phyloP scores from a whole-genome alignment of 2,888 invertebrate species.

The Dorcus hopei region DNA sequence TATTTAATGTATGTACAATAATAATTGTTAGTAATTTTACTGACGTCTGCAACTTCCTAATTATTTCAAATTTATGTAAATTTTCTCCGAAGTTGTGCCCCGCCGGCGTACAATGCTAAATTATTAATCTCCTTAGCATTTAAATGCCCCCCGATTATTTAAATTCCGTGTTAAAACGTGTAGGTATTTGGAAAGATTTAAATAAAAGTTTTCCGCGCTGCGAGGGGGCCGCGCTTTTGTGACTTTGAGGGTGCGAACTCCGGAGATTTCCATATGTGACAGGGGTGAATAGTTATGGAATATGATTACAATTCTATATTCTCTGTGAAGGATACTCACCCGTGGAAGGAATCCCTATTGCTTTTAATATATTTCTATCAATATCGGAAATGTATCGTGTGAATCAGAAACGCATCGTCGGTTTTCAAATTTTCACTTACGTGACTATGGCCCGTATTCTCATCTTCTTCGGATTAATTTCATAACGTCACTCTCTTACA shows the following conservation, averaged over 20 bases:
- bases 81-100: too few species aligned
- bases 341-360: slow-evolving; percentile 7
- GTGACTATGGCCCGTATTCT: too few species aligned
- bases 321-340: slow-evolving; percentile 14
- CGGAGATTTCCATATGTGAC: slow-evolving; percentile 31
- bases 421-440: too few species aligned
- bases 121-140: slow-evolving; percentile 17
- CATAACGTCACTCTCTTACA: too few species aligned
- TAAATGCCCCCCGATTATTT: slow-evolving; percentile 19
- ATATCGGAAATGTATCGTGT: too few species aligned
- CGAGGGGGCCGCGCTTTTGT: slow-evolving; percentile 19
- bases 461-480: too few species aligned
- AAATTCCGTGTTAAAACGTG: slow-evolving; percentile 22
- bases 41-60: too few species aligned
- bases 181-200: slow-evolving; percentile 28
- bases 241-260: slow-evolving; percentile 26
- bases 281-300: slow-evolving; percentile 30
- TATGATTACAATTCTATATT: slow-evolving; percentile 26
- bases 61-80: too few species aligned
- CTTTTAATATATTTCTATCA: too few species aligned
- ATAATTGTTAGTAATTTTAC: too few species aligned
- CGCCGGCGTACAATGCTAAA: neutral
- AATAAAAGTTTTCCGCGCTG: slow-evolving; percentile 23
- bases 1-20: too few species aligned
- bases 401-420: too few species aligned